Evolutionary conservation across 2,113 vertebrate species (phyloP).

Genomic region (Turnix velox): DNA sequence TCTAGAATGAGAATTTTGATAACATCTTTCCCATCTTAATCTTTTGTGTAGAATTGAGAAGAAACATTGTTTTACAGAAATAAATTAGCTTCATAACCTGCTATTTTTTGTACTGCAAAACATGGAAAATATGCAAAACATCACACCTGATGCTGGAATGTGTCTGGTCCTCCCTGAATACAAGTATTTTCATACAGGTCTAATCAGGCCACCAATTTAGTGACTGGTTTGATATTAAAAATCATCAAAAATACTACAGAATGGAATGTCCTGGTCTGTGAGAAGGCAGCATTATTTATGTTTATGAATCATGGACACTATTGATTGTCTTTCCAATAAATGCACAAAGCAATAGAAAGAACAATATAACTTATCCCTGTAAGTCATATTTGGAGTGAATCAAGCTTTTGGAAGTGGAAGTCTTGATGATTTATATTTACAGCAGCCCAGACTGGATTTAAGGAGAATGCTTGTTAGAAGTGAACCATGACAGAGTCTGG

Average conservation of each 20-base stretch:
- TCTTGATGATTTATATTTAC: conserved; percentile 42
- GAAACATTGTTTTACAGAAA: neutral
- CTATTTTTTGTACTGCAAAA: neutral
- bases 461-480: conserved; percentile 22
- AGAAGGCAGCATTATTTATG: neutral
- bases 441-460: neutral
- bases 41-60: neutral
- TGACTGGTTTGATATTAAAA: conserved; percentile 17
- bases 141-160: neutral
- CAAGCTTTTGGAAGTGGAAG: neutral
- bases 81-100: neutral
- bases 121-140: neutral
- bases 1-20: neutral
- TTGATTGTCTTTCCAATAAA: conserved; percentile 43
- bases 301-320: conserved; percentile 20
- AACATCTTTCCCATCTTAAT: neutral
- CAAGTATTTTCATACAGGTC: neutral
- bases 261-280: conserved; percentile 24
- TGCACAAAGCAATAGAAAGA: conserved; percentile 4
- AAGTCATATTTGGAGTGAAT: conserved; percentile 33
- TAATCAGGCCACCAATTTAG: neutral
- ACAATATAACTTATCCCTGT: neutral
- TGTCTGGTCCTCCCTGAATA: neutral
- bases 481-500: neutral
- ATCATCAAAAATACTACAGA: neutral